These are phyloP conservation scores for Drosophila repleta DNA, from an alignment of 1,140 invertebrate species.

Conservation along the genomic window DNA sequence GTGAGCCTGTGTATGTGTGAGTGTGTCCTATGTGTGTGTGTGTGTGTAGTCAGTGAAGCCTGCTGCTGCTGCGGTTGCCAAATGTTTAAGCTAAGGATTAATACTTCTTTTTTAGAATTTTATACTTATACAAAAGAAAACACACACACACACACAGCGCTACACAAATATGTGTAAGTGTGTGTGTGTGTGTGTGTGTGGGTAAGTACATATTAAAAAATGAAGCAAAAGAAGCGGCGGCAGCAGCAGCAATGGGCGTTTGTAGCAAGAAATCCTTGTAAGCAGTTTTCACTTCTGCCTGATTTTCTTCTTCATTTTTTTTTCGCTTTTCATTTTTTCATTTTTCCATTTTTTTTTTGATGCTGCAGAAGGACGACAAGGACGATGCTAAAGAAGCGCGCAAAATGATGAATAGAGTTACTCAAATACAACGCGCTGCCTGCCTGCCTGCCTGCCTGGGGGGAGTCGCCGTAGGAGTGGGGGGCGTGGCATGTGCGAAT, in stretches of 20 bases:
- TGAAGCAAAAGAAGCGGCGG: constrained; percentile 13
- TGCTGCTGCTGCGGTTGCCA: constrained; percentile 57
- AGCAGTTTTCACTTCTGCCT: constrained; percentile 77
- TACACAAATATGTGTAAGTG: constrained; percentile 21
- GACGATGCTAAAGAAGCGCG: constrained; percentile 36
- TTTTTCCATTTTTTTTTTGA: too few species aligned
- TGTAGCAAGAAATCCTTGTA: constrained; percentile 73
- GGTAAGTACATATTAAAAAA: constrained; percentile 58
- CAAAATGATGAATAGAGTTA: constrained; percentile 81
- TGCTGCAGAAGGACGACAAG: constrained; percentile 4
- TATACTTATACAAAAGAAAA: constrained; percentile 60
- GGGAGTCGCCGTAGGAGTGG: background rate
- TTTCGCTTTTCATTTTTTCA: background rate
- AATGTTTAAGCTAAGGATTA: constrained; percentile 83
- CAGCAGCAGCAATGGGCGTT: constrained; percentile 13
- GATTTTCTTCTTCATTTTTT: constrained; percentile 43
- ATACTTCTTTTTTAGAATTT: constrained; percentile 79
- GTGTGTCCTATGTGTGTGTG: constrained; percentile 20
- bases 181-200: constrained; percentile 33
- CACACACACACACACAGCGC: constrained; percentile 20
- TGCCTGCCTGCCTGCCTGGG: constrained; percentile 15
- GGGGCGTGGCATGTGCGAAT: constrained; percentile 12
- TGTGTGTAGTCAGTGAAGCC: constrained; percentile 24
- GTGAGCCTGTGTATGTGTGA: constrained; percentile 6
- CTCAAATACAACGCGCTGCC: constrained; percentile 63